Conservation (phyloP, 2,888 invertebrate genomes). For the Atethmia centrago region DNA sequence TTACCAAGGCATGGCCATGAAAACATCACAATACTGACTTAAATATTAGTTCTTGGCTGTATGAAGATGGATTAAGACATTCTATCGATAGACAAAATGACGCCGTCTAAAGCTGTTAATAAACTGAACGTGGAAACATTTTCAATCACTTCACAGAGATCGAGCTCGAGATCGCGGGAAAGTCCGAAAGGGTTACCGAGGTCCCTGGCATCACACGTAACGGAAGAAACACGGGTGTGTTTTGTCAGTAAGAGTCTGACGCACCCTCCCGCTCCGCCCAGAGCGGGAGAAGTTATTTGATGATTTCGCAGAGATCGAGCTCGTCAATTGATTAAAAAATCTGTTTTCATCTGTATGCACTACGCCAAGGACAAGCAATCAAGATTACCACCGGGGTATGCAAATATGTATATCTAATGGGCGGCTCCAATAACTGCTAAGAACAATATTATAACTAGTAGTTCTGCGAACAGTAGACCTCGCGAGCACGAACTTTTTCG, state of each 20-base stretch:
- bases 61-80: neutral
- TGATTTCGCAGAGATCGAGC: too few relatives aligned
- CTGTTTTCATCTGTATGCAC: neutral
- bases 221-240: too few relatives aligned
- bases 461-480: too few relatives aligned
- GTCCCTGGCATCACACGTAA: too few relatives aligned
- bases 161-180: too few relatives aligned
- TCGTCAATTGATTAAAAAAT: neutral
- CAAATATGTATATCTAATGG: neutral
- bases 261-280: too few relatives aligned
- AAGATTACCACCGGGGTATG: neutral
- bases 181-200: too few relatives aligned
- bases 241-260: too few relatives aligned
- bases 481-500: too few relatives aligned
- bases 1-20: neutral
- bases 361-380: neutral
- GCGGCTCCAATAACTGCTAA: conserved; percentile 9
- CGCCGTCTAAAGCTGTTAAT: neutral
- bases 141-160: neutral
- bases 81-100: neutral
- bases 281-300: too few relatives aligned
- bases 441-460: conserved; percentile 8
- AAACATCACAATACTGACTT: neutral
- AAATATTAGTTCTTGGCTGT: neutral
- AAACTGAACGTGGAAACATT: neutral